A percentile compares a stretch with the other conserved stretches of the same genome.
These are phyloP conservation scores for Alectura lathami DNA, from an alignment of 2,113 vertebrate genomes.

Conservation along the genomic window DNA sequence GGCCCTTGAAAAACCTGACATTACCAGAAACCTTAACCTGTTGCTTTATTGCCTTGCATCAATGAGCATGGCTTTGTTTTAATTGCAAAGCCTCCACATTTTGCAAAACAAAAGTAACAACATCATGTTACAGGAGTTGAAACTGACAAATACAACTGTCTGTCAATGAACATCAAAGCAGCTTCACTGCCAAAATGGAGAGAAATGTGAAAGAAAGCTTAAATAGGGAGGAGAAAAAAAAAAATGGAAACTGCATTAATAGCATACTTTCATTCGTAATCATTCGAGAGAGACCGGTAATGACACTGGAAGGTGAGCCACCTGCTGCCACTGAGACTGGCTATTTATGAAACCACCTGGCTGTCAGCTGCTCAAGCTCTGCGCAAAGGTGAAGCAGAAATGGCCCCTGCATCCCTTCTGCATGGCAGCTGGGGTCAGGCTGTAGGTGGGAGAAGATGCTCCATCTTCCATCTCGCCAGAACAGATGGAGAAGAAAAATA, in stretches of 20 bases:
- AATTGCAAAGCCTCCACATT: neutral
- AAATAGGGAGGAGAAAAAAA: neutral
- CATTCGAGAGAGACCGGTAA: neutral
- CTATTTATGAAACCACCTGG: conserved; percentile 45
- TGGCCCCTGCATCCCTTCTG: accelerated
- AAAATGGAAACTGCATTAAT: neutral
- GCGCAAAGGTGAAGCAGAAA: neutral
- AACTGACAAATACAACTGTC: neutral
- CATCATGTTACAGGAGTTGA: neutral
- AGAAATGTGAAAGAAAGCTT: neutral
- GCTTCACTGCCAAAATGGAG: neutral
- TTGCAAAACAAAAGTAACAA: neutral
- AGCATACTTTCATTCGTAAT: neutral
- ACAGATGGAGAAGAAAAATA: neutral
- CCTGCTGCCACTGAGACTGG: neutral
- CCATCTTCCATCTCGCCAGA: neutral
- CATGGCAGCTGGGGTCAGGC: neutral
- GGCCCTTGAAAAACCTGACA: neutral
- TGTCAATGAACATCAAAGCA: neutral
- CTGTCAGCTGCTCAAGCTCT: neutral
- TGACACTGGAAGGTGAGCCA: conserved; percentile 13
- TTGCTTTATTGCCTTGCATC: neutral
- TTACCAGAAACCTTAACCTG: neutral
- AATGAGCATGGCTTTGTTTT: accelerated
- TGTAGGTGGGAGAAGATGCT: neutral